These are phyloP conservation scores for Cotesia glomerata DNA, from an alignment of 1,140 invertebrate genomes.

Conservation along the genomic window DNA sequence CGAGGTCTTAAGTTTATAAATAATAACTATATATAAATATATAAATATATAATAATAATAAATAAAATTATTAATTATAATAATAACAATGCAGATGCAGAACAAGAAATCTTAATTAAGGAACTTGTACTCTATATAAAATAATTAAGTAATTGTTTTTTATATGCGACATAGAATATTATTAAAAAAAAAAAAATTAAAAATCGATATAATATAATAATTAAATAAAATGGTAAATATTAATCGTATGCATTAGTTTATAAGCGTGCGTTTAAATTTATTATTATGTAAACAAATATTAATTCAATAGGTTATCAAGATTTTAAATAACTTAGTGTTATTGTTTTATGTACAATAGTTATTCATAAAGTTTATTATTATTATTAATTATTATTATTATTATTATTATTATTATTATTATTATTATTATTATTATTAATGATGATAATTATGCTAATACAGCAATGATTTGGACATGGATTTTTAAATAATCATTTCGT, in stretches of 20 bases:
- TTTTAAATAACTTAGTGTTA: conserved; percentile 49
- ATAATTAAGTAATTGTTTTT: conserved; percentile 60
- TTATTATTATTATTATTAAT: conserved; percentile 6
- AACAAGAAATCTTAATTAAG: conserved; percentile 48
- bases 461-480: conserved; percentile 28
- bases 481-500: background rate
- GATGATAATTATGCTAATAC: conserved; percentile 32
- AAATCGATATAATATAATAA: conserved; percentile 40
- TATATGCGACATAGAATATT: conserved; percentile 61
- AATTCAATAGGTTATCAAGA: conserved; percentile 41
- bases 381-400: too few species aligned
- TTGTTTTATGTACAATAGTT: conserved; percentile 48
- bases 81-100: conserved; percentile 21
- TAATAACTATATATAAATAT: background rate
- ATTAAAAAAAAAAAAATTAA: conserved; percentile 54
- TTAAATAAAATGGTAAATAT: conserved; percentile 36
- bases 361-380: conserved; percentile 20
- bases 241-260: conserved; percentile 52
- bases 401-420: too few species aligned
- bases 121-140: conserved; percentile 56
- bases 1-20: conserved; percentile 46
- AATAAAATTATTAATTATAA: conserved; percentile 26
- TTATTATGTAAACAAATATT: conserved; percentile 47
- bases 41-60: conserved; percentile 22
- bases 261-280: conserved; percentile 54